Percentiles rank a stretch among this genome's conserved stretches.
Evolutionary conservation across 1,140 invertebrate species (phyloP).

Genomic region (Rhopalosiphum maidis): DNA sequence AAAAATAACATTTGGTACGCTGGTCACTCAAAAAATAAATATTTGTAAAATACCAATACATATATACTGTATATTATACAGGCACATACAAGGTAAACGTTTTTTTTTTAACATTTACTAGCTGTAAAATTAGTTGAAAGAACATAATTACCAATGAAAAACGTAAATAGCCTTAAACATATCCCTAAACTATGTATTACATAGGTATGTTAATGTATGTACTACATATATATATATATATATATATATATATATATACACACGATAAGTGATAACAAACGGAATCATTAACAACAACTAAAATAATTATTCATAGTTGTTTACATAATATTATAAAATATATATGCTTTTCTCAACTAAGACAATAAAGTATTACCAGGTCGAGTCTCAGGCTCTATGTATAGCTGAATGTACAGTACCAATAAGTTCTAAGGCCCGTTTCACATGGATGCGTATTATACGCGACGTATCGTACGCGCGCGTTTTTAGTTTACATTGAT

Average conservation of each 20-base stretch:
- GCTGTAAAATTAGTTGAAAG: conserved; percentile 15
- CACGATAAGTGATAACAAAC: conserved; percentile 14
- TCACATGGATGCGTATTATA: too few species aligned
- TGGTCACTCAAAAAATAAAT: background rate
- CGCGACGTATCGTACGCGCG: too few species aligned
- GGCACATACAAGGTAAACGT: background rate
- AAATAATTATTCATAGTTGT: conserved; percentile 33
- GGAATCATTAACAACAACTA: background rate
- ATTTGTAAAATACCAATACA: background rate
- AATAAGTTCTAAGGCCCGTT: too few species aligned
- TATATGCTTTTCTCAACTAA: background rate
- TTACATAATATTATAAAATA: background rate
- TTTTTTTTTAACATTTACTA: background rate
- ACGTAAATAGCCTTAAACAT: background rate
- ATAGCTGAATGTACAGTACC: background rate
- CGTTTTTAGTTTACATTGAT: too few species aligned
- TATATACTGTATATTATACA: background rate
- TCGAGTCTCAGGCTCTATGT: background rate
- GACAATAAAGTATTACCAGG: background rate
- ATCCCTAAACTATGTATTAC: background rate
- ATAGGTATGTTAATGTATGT: background rate
- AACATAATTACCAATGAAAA: background rate
- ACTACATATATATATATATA: too few species aligned
- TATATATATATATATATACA: background rate
- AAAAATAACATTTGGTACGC: background rate